Conservation (phyloP, 1,140 invertebrate species). For the Oppia nitens region DNA sequence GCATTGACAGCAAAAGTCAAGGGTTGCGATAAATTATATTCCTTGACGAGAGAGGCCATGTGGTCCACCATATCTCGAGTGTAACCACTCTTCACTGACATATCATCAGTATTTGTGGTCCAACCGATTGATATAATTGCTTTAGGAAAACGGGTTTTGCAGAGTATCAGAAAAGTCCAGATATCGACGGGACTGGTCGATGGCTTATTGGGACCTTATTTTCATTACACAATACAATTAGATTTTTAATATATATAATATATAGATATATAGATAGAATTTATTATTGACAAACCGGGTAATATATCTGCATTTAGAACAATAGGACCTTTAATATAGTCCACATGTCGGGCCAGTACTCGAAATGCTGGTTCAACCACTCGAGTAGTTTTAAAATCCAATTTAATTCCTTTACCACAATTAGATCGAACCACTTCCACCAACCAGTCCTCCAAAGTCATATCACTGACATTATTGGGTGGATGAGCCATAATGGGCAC, state of each 20-base stretch:
- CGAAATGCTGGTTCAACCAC: constrained; percentile 32
- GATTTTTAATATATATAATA: background rate
- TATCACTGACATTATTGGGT: constrained; percentile 48
- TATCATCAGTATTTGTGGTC: constrained; percentile 45
- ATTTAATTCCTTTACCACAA: constrained; percentile 52
- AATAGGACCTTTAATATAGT: constrained; percentile 36
- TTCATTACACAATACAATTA: background rate
- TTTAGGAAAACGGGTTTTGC: constrained; percentile 40
- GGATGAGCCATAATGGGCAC: constrained; percentile 75
- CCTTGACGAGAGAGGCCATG: constrained; percentile 48
- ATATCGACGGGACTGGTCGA: constrained; percentile 43
- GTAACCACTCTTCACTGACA: constrained; percentile 32
- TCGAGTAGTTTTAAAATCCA: constrained; percentile 69
- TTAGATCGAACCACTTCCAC: constrained; percentile 34
- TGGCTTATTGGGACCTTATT: constrained; percentile 45
- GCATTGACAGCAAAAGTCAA: constrained; percentile 69
- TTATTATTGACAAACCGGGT: constrained; percentile 27
- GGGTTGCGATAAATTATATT: constrained; percentile 38
- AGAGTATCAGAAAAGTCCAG: constrained; percentile 40
- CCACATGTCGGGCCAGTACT: constrained; percentile 16
- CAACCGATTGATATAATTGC: constrained; percentile 65
- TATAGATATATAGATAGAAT: background rate
- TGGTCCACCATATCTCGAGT: constrained; percentile 44
- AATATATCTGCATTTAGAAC: constrained; percentile 80
- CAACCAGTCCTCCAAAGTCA: constrained; percentile 56